Percentiles rank a stretch among this genome's conserved stretches.
phyloP scores from a whole-genome alignment of 2,113 vertebrate genomes.

The Saccopteryx bilineata region DNA sequence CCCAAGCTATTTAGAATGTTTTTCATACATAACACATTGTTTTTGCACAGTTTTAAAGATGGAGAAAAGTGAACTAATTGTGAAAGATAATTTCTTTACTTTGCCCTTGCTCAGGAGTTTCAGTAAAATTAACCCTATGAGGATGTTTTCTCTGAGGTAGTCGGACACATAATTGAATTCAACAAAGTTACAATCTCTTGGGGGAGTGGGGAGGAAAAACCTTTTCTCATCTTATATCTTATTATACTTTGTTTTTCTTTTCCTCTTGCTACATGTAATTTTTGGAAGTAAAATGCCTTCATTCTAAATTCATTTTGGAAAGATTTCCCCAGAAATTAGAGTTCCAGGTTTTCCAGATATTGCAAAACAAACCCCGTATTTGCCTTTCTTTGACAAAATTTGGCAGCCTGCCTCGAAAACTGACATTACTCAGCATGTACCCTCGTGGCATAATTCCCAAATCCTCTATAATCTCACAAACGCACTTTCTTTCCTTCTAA shows the following conservation, averaged over 20 bases:
- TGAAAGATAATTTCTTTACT: slow-evolving; percentile 18
- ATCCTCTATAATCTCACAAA: slow-evolving; percentile 47
- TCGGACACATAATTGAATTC: not conserved
- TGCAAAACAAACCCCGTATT: slow-evolving; percentile 64
- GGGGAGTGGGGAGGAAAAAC: not conserved
- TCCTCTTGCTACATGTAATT: slow-evolving; percentile 53
- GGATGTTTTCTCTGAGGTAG: not conserved
- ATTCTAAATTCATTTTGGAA: slow-evolving; percentile 78
- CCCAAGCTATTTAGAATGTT: not conserved
- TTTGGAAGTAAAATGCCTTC: slow-evolving; percentile 61
- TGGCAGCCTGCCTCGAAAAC: slow-evolving; percentile 69
- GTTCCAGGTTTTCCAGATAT: slow-evolving; percentile 57
- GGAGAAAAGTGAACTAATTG: not conserved
- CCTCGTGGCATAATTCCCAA: slow-evolving; percentile 60
- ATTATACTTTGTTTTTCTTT: slow-evolving; percentile 38
- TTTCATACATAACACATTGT: not conserved
- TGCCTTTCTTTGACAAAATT: slow-evolving; percentile 70
- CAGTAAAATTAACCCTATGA: not conserved
- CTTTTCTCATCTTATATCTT: slow-evolving; percentile 41
- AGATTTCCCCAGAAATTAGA: slow-evolving; percentile 70
- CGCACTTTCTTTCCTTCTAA: slow-evolving; percentile 39
- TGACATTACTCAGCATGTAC: slow-evolving; percentile 59
- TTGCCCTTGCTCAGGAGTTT: slow-evolving; percentile 17
- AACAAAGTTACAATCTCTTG: slow-evolving; percentile 34
- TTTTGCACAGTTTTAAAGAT: slow-evolving; percentile 9